phyloP scores from a whole-genome alignment of 2,113 vertebrate species.

The Aythya baeri region DNA sequence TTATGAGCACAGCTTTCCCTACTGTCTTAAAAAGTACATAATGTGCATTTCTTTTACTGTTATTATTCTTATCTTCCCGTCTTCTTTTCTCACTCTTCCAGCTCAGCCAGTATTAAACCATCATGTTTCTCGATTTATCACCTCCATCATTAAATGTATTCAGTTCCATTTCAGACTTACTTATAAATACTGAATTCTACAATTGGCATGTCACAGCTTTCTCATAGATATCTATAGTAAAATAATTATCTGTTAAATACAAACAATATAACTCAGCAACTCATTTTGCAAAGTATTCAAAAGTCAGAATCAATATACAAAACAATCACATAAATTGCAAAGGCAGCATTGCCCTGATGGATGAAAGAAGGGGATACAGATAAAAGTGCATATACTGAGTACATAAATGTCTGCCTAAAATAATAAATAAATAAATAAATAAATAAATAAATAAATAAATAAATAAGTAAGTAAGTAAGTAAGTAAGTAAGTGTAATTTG shows the following conservation, averaged over 20 bases:
- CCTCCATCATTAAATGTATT: background rate
- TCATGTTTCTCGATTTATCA: background rate
- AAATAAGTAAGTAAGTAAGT: background rate
- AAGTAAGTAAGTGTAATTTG: background rate
- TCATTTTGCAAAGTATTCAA: background rate
- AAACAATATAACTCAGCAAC: background rate
- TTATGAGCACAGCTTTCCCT: background rate
- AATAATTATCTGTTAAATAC: background rate
- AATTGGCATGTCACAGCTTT: background rate
- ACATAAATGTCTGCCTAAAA: background rate
- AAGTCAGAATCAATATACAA: background rate
- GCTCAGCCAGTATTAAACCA: background rate
- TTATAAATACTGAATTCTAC: background rate
- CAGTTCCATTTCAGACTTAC: background rate
- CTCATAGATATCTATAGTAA: background rate
- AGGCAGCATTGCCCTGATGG: background rate
- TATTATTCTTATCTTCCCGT: background rate
- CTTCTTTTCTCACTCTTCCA: background rate
- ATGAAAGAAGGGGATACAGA: background rate
- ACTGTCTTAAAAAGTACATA: background rate
- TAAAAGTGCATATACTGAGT: background rate
- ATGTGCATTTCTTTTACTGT: background rate
- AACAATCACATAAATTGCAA: background rate
- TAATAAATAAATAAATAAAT: background rate
- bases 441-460: background rate